These are phyloP conservation scores for Maccullochella peelii DNA, from an alignment of 2,113 vertebrate species.

Conservation along the genomic window DNA sequence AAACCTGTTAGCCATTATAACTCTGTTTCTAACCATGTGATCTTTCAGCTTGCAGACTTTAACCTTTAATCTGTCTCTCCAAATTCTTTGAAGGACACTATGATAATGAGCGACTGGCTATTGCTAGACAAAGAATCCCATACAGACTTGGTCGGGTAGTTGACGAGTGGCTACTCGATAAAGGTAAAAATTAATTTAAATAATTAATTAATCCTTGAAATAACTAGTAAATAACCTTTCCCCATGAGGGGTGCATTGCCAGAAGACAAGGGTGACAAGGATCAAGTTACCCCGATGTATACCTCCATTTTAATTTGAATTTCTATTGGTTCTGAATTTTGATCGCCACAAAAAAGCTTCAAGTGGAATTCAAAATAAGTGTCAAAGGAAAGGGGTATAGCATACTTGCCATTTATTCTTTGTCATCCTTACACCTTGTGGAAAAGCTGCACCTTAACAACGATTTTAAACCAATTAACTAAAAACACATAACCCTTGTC, in stretches of 20 bases:
- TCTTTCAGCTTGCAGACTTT: constrained; percentile 91
- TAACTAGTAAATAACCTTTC: constrained; percentile 86
- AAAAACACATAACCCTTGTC: constrained; percentile 87
- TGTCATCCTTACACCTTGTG: constrained; percentile 77
- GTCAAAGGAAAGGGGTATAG: constrained; percentile 14
- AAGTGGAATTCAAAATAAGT: constrained; percentile 37
- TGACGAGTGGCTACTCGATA: constrained; percentile 99
- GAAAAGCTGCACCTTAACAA: constrained; percentile 83
- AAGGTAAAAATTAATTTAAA: constrained; percentile 94
- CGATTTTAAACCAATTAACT: constrained; percentile 80
- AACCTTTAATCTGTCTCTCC: constrained; percentile 95
- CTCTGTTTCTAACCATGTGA: constrained; percentile 89
- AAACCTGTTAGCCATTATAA: constrained; percentile 84
- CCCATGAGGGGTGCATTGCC: constrained; percentile 88
- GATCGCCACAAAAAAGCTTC: constrained; percentile 5
- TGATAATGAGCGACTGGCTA: constrained; percentile 99
- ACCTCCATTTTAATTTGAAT: constrained; percentile 58
- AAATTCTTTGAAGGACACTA: constrained; percentile 99
- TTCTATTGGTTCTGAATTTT: constrained; percentile 44
- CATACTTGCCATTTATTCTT: constrained; percentile 42
- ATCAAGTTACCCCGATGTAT: constrained; percentile 34
- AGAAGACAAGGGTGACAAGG: constrained; percentile 75
- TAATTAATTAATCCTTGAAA: constrained; percentile 84
- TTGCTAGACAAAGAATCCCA: constrained; percentile 99
- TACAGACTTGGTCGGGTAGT: constrained; percentile 99